Base-by-base conservation (phyloP, 2,797 vertebrate species). In the Rousettus madagascariensis region DNA sequence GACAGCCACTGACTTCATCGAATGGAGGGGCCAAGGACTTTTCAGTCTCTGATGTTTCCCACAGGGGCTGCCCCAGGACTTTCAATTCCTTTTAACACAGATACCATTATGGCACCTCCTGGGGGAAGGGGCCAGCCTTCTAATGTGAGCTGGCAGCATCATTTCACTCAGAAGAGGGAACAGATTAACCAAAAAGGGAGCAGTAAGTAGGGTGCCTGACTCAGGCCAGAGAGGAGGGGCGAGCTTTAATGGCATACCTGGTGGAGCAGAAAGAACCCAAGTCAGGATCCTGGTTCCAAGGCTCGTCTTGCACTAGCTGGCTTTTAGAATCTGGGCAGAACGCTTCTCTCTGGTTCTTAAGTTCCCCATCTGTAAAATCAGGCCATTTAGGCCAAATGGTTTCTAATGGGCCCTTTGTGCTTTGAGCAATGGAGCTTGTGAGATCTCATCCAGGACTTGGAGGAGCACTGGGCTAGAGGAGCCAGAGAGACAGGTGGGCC, bases 221-320 rank as follows among this genome's bases (percentile, higher is more conserved):
- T 71, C 41, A n/a, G 33, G 49, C 59, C 36, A n/a, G 87, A 24
- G n/a, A 24, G 43, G 9, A 26, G 6, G 41, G 13, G 2, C 5
- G 36, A 46, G 28, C 36, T 83, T 19, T 0, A 26, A 3, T 4
- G 2, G 0, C 10, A 20, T 1, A 2, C 33, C 3, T 0, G 0
- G 15, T 8, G 38, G 20, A 43, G 4, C 13, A 33, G 79, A 61
- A 77, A 41, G 49, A 16, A 8, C 24, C 2, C 0, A 2, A 38
- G 53, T 2, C 22, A n/a, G 57, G 33, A 61, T 36, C 16, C 10
- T 0, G 1, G 38, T 24, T 19, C 17, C 8, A 59, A 57, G 63
- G 57, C 51, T 26, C 13, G 75, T 11, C 28, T 10, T 1, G 24
- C 4, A 0, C 24, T 53, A 19, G 0, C 41, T 28, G 16, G 33